Evolutionary conservation across 2,113 vertebrate genomes (phyloP), one percentile per base, ranked within the genome.

Genomic region (Raphicerus campestris): DNA sequence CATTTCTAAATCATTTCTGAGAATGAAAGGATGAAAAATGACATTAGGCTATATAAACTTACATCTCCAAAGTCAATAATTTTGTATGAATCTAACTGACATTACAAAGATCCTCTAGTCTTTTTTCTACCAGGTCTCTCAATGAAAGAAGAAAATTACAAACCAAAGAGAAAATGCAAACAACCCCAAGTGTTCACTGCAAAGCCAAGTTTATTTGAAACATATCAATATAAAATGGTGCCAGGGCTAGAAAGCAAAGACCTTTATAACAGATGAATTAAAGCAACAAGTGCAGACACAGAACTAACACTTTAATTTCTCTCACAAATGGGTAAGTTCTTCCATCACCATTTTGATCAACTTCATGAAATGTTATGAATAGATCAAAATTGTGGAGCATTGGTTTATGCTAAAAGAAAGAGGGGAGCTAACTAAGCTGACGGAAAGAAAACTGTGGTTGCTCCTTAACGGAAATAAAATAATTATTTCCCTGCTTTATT

Each of bases 1-100:
- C 17, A 83, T 91, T 87, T 87, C 58, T 94, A 81, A 24, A 90
- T 53, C 89, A 86, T n/a, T 91, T 86, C 73, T 95, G 39, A 63
- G 94, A 93, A 87, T 78, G 15, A 93, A 90, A 82, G 19, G 30
- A 47, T 73, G 6, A 63, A 86, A 91, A 91, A 60, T 17, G 14
- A 55, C 30, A 11, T 88, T 81, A 91, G 15, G 39, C 14, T 56
- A 91, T 17, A n/a, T 60, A 80, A 85, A 70, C 4, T 93, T 88
- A 73, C 30, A 28, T 47, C 16, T 80, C 96, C n/a, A 83, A 70
- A 87, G 51, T 93, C 32, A 39, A 8, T 45, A 87, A 56, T 78
- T 89, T 58, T n/a, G n/a, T 92, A 19, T 49, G 28, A 86, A 75
- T 63, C 35, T 86, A 89, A 63, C 42, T 95, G 78, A 66, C 16